These are phyloP conservation scores for Ashinkailepas kermadecensis DNA, from an alignment of 2,888 invertebrate species.

Conservation along the genomic window DNA sequence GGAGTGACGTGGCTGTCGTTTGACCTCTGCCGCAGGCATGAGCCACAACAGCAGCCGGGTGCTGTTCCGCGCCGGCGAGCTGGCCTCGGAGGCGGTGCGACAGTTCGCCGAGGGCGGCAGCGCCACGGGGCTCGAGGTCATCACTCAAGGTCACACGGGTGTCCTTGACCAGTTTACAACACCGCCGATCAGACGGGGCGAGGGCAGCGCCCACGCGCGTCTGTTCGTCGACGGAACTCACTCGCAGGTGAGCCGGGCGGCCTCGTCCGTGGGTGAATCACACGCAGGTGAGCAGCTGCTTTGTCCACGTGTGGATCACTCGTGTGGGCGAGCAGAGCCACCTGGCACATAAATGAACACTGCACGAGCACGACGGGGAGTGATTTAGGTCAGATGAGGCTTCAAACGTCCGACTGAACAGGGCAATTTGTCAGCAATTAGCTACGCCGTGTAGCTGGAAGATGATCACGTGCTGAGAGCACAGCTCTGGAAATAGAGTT, in stretches of 20 bases:
- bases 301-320: no score
- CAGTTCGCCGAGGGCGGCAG: slow-evolving; percentile 45
- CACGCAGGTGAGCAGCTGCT: no score
- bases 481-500: no score
- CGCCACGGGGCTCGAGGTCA: slow-evolving; percentile 40
- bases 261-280: no score
- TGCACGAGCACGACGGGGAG: no score
- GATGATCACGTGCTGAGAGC: no score
- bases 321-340: no score
- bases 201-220: slow-evolving; percentile 44
- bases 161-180: slow-evolving; percentile 48
- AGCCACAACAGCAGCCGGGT: slow-evolving; percentile 43
- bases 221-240: slow-evolving; percentile 45
- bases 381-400: no score
- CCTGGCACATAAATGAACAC: no score
- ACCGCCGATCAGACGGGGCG: slow-evolving; percentile 59
- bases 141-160: slow-evolving; percentile 36
- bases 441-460: no score
- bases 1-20: background rate
- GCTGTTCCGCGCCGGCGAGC: slow-evolving; percentile 42
- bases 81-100: slow-evolving; percentile 42
- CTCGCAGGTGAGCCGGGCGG: slow-evolving; percentile 43
- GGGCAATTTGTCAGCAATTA: no score
- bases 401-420: no score
- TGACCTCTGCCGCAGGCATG: slow-evolving; percentile 40